phyloP scores from a whole-genome alignment of 2,113 vertebrate species.

The Spermophilus dauricus region DNA sequence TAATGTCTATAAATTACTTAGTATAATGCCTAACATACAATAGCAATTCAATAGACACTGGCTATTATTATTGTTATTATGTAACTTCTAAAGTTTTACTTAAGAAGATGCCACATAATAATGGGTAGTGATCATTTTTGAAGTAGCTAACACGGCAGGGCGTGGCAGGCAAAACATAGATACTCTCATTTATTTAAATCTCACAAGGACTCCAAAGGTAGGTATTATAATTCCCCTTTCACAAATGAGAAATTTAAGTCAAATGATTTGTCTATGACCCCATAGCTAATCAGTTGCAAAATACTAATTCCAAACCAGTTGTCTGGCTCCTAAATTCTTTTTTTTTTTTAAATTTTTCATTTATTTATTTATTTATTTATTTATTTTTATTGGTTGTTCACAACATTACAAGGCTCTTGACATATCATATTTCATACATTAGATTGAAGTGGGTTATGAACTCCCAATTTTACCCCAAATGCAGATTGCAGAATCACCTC shows the following conservation, averaged over 20 bases:
- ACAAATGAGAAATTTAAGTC: background rate
- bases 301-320: background rate
- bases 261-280: background rate
- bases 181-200: slow-evolving; percentile 6
- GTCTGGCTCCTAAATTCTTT: background rate
- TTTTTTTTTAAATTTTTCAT: too few species aligned
- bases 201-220: background rate
- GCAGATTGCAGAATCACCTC: too few species aligned
- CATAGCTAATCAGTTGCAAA: background rate
- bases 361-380: too few species aligned
- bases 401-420: too few species aligned
- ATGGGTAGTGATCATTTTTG: slow-evolving; percentile 6
- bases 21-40: background rate
- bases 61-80: too few species aligned
- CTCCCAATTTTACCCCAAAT: too few species aligned
- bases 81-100: background rate
- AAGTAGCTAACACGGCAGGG: background rate
- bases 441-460: too few species aligned
- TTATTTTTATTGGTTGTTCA: too few species aligned
- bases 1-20: slow-evolving; percentile 37
- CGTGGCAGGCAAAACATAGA: background rate
- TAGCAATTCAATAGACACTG: slow-evolving; percentile 23
- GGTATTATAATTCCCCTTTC: slow-evolving; percentile 35
- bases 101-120: slow-evolving; percentile 8
- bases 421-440: too few species aligned